phyloP scores from a whole-genome alignment of 2,797 vertebrate genomes.

The Enteromius fasciolatus region DNA sequence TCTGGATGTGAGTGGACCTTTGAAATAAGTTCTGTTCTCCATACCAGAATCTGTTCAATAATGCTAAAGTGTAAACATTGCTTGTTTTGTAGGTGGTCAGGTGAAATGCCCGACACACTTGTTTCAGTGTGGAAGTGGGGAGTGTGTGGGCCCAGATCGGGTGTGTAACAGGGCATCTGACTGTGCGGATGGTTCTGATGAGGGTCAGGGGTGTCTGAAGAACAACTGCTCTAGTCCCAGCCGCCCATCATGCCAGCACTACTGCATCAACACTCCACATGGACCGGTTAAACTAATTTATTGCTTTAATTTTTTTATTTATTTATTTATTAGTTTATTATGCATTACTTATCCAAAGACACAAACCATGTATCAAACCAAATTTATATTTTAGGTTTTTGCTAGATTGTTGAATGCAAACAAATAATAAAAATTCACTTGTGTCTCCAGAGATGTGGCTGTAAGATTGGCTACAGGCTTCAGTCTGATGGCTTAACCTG shows the following conservation, averaged over 20 bases:
- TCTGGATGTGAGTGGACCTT: conserved; percentile 76
- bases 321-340: no score
- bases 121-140: conserved; percentile 77
- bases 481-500: conserved; percentile 71
- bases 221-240: conserved; percentile 70
- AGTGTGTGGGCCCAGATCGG: conserved; percentile 77
- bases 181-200: conserved; percentile 84
- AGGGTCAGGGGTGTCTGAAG: conserved; percentile 75
- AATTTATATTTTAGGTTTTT: neutral
- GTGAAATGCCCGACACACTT: conserved; percentile 74
- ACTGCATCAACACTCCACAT: conserved; percentile 81
- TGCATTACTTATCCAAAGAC: neutral
- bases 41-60: neutral
- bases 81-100: conserved; percentile 71
- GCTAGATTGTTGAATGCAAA: neutral
- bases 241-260: conserved; percentile 73
- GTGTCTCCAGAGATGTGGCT: conserved; percentile 79
- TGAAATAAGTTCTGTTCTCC: neutral
- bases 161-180: conserved; percentile 81
- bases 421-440: neutral
- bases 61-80: neutral
- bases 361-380: neutral
- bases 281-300: conserved; percentile 81
- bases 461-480: conserved; percentile 76
- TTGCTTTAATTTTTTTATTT: no score